Evolutionary conservation across 2,113 vertebrate genomes (phyloP).

Genomic region (Plecturocebus donacophilus): DNA sequence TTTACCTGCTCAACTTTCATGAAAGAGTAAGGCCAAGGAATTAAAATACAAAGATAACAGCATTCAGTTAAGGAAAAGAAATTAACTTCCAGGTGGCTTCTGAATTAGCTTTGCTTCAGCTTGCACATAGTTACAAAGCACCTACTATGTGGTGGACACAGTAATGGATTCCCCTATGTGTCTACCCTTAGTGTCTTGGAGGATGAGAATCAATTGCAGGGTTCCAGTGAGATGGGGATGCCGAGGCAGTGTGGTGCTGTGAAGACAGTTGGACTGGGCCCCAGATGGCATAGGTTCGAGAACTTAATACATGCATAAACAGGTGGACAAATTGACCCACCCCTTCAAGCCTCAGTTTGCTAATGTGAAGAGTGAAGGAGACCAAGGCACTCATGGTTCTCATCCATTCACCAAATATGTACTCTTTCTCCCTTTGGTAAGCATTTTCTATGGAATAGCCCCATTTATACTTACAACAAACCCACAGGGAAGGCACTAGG

Average conservation of each 20-base stretch:
- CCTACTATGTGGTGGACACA: accelerated
- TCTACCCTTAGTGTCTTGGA: not conserved
- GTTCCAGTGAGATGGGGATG: not conserved
- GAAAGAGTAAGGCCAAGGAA: not conserved
- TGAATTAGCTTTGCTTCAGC: not conserved
- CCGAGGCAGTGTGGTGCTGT: not conserved
- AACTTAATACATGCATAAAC: accelerated
- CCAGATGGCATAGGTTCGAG: accelerated
- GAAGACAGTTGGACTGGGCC: no score
- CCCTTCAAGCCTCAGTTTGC: accelerated
- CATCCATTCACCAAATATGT: accelerated
- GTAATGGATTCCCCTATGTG: accelerated
- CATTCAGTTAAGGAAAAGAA: not conserved
- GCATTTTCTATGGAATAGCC: no score
- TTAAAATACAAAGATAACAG: not conserved
- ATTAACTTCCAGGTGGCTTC: not conserved
- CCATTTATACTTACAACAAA: no score
- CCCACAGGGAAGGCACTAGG: accelerated
- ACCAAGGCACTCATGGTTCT: accelerated
- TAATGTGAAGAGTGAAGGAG: accelerated
- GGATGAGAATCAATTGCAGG: accelerated
- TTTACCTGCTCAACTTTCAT: not conserved
- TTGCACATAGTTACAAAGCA: no score
- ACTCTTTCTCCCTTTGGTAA: accelerated
- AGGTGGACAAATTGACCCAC: accelerated